Conservation (phyloP, 2,888 invertebrate genomes). For the Cosmopolites sordidus region DNA sequence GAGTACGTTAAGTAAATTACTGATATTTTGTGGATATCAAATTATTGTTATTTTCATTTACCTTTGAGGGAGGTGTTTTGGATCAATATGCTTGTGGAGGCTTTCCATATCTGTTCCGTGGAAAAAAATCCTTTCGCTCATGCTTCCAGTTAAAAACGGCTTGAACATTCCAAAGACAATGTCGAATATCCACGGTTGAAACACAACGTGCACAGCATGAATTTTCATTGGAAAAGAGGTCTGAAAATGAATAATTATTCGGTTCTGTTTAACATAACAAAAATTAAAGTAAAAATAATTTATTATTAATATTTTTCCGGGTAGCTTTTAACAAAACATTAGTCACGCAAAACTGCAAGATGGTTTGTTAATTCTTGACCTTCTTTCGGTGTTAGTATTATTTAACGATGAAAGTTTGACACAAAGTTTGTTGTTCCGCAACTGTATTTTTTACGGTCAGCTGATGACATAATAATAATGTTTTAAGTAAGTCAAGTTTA, state of each 20-base stretch:
- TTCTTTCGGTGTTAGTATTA: too few relatives aligned
- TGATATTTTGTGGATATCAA: too few relatives aligned
- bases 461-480: neutral
- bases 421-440: neutral
- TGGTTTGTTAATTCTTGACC: too few relatives aligned
- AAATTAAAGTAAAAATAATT: too few relatives aligned
- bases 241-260: slow-evolving; percentile 43
- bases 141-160: slow-evolving; percentile 58
- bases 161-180: slow-evolving; percentile 70
- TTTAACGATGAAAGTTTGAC: neutral
- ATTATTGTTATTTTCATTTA: too few relatives aligned
- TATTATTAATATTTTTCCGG: too few relatives aligned
- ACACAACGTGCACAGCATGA: slow-evolving; percentile 67
- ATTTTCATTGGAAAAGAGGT: slow-evolving; percentile 67
- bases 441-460: neutral
- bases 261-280: neutral
- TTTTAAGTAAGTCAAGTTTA: neutral
- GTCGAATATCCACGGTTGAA: slow-evolving; percentile 75
- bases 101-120: slow-evolving; percentile 62
- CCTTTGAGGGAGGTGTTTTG: slow-evolving; percentile 59
- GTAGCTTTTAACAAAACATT: too few relatives aligned
- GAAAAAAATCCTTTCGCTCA: slow-evolving; percentile 58
- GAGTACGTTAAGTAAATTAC: too few relatives aligned
- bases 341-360: too few relatives aligned
- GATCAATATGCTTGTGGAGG: slow-evolving; percentile 64